Percentiles rank a stretch among this genome's conserved stretches.
Evolutionary conservation across 2,113 vertebrate species (phyloP).

Genomic region (Mormoops blainvillei): DNA sequence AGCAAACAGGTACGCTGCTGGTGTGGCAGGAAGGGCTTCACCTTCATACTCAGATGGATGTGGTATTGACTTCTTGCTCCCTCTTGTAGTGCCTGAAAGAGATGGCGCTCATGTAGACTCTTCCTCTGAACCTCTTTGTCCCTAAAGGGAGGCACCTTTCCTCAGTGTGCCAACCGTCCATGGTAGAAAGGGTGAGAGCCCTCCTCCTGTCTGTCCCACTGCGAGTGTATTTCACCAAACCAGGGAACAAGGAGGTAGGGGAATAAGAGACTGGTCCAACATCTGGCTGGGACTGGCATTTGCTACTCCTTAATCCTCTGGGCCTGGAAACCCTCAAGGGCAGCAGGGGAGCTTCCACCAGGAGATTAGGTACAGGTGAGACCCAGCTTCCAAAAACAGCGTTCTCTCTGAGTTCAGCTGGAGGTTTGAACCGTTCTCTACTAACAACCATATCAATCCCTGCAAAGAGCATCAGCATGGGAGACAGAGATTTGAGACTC

Average conservation of each 20-base stretch:
- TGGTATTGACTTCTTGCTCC: not conserved
- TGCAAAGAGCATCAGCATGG: not conserved
- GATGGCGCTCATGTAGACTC: not conserved
- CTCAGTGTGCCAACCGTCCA: not conserved
- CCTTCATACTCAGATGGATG: accelerated
- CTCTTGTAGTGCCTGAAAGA: not conserved
- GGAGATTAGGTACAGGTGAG: not conserved
- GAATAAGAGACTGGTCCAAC: not conserved
- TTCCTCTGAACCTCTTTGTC: not conserved
- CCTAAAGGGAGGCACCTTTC: not conserved
- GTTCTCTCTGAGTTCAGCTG: not conserved
- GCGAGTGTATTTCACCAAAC: not conserved
- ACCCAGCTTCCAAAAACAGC: not conserved
- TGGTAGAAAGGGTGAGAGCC: not conserved
- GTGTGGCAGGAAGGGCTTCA: not conserved
- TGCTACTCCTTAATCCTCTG: not conserved
- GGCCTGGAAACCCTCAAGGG: not conserved
- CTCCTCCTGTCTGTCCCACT: not conserved
- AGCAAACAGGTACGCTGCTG: not conserved
- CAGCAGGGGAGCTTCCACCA: not conserved
- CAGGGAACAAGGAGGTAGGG: not conserved
- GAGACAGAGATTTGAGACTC: not conserved
- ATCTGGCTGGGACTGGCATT: not conserved
- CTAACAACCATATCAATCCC: not conserved
- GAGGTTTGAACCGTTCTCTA: not conserved